Evolutionary conservation across 2,888 invertebrate species (phyloP).

Genomic region (Drosophila infuscata): DNA sequence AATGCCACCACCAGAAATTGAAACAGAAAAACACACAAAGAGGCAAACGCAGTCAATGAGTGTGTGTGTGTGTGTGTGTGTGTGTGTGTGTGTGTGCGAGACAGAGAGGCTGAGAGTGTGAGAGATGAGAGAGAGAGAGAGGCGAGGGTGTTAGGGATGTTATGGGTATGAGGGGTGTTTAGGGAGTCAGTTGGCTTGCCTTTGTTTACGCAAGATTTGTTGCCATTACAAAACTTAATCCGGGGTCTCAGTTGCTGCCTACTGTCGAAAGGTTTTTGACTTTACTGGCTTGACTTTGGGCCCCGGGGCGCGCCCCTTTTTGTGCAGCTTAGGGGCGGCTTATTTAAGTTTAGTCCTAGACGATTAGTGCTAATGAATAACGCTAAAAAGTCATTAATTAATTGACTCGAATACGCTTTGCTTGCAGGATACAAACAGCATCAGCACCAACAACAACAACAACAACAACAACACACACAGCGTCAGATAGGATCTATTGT

Average conservation of each 20-base stretch:
- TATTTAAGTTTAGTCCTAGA: slow-evolving; percentile 53
- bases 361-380: slow-evolving; percentile 77
- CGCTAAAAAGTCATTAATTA: slow-evolving; percentile 76
- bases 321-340: slow-evolving; percentile 61
- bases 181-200: slow-evolving; percentile 54
- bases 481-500: slow-evolving; percentile 41
- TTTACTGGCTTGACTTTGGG: slow-evolving; percentile 56
- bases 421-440: slow-evolving; percentile 33
- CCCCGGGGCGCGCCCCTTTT: slow-evolving; percentile 32
- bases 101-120: slow-evolving; percentile 6
- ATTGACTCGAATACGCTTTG: slow-evolving; percentile 59
- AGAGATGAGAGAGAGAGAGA: slow-evolving; percentile 11
- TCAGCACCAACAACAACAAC: slow-evolving; percentile 1
- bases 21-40: slow-evolving; percentile 29
- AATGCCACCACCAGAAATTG: slow-evolving; percentile 62
- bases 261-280: slow-evolving; percentile 72
- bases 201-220: slow-evolving; percentile 81
- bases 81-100: slow-evolving; percentile 23
- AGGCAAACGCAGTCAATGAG: slow-evolving; percentile 10
- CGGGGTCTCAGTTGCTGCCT: slow-evolving; percentile 66
- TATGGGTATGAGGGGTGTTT: slow-evolving; percentile 51
- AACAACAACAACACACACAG: neutral
- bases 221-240: slow-evolving; percentile 76
- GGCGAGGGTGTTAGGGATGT: slow-evolving; percentile 40
- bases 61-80: slow-evolving; percentile 10